Evolutionary conservation across 2,113 vertebrate genomes (phyloP), one percentile per base, ranked within the genome.

Genomic region (Chloebia gouldiae): DNA sequence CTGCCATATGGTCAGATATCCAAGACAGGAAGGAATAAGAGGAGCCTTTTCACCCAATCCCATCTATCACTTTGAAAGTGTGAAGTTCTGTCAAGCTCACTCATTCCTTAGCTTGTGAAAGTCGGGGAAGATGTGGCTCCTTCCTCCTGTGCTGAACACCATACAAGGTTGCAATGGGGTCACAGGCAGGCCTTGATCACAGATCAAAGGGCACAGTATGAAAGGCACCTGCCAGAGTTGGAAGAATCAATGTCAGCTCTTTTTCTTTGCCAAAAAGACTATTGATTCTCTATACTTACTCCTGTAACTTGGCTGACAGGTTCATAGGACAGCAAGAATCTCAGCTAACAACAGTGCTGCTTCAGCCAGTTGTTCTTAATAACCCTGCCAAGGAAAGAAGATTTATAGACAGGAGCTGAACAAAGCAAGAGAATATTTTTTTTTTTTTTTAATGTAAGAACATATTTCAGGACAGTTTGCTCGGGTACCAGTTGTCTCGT

Each of bases 281-380:
- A 94, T 92, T 39, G 92, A 96, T 96, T 92, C 80, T 79, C 76
- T 86, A 22, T 53, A 56, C 64, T 77, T 90, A 65, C 65, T 93
- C 59, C 88, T 86, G 57, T 71, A 90, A 64, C 65, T 90, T 88
- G 77, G 88, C 88, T 92, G 85, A 84, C 86, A 86, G 44, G 53
- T 94, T 90, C 13, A 4, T 65, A 94, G 90, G 76, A 88, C 61
- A 95, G 69, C 65, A 93, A 90, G 82, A 92, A 88, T 77, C 90
- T 88, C 82, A 92, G 60, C 90, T 93, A 83, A 90, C 75, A 94
- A 17, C 56, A 78, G 30, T 60, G 80, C 93, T 94, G 80, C 83
- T 95, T 95, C 90, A 94, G 85, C 86, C 83, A 61, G 53, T 90
- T 88, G 90, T 83, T 90, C 89, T 85, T 95, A 96, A 92, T 94